A percentile compares a stretch with the other conserved stretches of the same genome.
phyloP scores from a whole-genome alignment of 2,888 invertebrate genomes.

The Allygus modestus region DNA sequence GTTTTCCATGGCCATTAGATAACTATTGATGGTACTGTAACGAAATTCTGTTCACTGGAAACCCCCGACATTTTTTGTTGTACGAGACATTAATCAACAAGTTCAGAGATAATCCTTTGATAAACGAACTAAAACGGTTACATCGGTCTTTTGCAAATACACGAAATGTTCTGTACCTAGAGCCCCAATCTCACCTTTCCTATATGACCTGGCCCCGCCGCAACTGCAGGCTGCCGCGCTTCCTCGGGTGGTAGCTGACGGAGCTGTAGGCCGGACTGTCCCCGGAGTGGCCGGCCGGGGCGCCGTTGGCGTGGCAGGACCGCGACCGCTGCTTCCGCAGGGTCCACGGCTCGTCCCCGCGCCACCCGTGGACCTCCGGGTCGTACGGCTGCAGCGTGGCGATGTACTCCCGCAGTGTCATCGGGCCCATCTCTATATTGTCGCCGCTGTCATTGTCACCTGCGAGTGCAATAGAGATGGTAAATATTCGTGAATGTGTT shows the following conservation, averaged over 20 bases:
- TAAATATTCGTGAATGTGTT: too few relatives aligned
- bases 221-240: not conserved
- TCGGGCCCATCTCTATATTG: conserved; percentile 68
- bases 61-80: too few relatives aligned
- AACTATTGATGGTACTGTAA: too few relatives aligned
- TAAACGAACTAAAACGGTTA: too few relatives aligned
- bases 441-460: conserved; percentile 55
- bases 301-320: not conserved
- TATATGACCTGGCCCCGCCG: not conserved
- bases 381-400: conserved; percentile 70
- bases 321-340: not conserved
- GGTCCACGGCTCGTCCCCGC: conserved; percentile 69
- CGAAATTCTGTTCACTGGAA: too few relatives aligned
- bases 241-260: conserved; percentile 13
- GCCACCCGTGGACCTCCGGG: conserved; percentile 70
- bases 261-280: conserved; percentile 22
- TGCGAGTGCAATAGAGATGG: not conserved
- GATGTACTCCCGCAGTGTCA: conserved; percentile 70
- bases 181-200: not conserved
- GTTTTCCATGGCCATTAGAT: too few relatives aligned
- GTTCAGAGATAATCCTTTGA: too few relatives aligned
- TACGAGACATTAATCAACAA: too few relatives aligned
- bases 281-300: not conserved
- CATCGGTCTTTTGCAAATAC: too few relatives aligned
- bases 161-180: too few relatives aligned